phyloP scores from a whole-genome alignment of 2,888 invertebrate species.

The Mythimna loreyi region DNA sequence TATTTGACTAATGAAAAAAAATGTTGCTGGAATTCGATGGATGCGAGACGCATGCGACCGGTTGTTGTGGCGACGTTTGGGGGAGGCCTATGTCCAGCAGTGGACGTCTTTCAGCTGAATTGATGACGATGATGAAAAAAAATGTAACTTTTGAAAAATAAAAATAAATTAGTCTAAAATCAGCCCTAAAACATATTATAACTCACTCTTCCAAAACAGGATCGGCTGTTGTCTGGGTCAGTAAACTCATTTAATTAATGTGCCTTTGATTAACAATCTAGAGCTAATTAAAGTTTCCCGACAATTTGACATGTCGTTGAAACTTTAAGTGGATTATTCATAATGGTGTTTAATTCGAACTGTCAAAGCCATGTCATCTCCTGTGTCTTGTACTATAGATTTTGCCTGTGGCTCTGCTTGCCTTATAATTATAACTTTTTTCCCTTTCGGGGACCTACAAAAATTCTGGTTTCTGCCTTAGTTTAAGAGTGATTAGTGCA shows the following conservation, averaged over 20 bases:
- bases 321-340: background rate
- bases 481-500: too few species aligned
- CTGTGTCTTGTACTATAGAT: background rate
- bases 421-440: background rate
- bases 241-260: background rate
- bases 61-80: too few species aligned
- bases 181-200: background rate
- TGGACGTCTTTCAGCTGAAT: too few species aligned
- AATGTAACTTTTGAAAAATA: background rate
- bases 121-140: too few species aligned
- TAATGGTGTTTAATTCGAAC: background rate
- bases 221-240: background rate
- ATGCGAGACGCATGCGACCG: too few species aligned
- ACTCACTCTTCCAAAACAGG: background rate
- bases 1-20: background rate
- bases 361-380: background rate
- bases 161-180: background rate
- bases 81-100: too few species aligned
- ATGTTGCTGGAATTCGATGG: too few species aligned
- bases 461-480: background rate
- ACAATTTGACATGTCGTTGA: background rate
- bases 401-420: background rate
- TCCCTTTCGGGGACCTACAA: background rate
- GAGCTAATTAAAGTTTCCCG: constrained; percentile 1
- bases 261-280: background rate